phyloP scores from a whole-genome alignment of 2,888 invertebrate genomes.

The Cantharis nigra region DNA sequence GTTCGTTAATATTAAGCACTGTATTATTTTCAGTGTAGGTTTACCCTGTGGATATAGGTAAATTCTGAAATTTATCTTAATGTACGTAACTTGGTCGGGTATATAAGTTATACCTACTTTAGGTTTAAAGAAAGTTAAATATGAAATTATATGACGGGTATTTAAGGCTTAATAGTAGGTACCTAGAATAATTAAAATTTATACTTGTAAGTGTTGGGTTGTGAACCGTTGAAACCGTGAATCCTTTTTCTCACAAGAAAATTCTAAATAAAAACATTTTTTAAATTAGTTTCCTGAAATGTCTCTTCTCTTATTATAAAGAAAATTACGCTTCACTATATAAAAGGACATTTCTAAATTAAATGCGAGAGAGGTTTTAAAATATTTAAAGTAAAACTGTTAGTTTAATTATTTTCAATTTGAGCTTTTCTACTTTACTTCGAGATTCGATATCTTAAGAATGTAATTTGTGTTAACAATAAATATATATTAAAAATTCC shows the following conservation, averaged over 20 bases:
- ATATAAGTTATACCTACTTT: no score
- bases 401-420: neutral
- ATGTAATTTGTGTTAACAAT: slow-evolving; percentile 33
- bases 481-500: slow-evolving; percentile 36
- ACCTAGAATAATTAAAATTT: neutral
- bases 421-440: neutral
- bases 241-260: neutral
- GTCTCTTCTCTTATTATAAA: neutral
- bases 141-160: neutral
- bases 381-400: neutral
- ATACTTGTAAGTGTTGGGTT: neutral
- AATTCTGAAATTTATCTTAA: no score
- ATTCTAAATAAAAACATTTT: neutral
- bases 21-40: no score
- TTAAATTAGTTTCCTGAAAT: neutral
- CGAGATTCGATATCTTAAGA: slow-evolving; percentile 30
- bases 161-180: neutral
- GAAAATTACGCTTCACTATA: neutral
- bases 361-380: neutral
- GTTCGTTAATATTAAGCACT: no score
- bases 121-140: neutral
- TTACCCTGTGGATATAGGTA: no score
- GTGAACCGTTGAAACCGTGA: neutral
- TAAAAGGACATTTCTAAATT: neutral
- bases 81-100: no score